Conservation (phyloP, 2,113 vertebrate genomes). For the Protobothrops flavoviridis region DNA sequence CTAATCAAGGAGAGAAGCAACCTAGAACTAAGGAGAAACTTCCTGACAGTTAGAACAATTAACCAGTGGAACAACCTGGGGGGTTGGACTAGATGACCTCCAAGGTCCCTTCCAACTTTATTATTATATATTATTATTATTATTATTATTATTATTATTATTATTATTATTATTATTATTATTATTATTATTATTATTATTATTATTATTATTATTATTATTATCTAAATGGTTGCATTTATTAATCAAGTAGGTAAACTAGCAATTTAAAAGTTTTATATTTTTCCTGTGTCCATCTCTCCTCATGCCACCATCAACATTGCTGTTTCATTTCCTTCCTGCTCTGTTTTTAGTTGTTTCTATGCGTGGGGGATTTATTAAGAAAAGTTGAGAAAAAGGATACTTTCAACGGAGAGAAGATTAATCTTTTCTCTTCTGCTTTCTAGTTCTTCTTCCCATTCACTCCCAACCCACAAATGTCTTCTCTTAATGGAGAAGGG, state of each 20-base stretch:
- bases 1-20: no score
- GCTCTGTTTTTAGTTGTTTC: background rate
- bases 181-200: no score
- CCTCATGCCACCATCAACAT: background rate
- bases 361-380: background rate
- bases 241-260: background rate
- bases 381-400: background rate
- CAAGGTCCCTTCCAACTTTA: no score
- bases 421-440: background rate
- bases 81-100: no score
- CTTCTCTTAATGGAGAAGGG: background rate
- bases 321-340: background rate
- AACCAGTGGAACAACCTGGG: no score
- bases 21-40: no score
- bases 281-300: background rate
- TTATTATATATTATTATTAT: no score
- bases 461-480: background rate
- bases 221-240: background rate
- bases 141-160: no score
- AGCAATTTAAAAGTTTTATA: background rate
- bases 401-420: background rate
- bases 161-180: no score
- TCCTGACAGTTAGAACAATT: no score
- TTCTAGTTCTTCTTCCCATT: background rate
- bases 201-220: no score